Evolutionary conservation across 2,888 invertebrate genomes (phyloP).

Genomic region (Sarcophaga rosellei): DNA sequence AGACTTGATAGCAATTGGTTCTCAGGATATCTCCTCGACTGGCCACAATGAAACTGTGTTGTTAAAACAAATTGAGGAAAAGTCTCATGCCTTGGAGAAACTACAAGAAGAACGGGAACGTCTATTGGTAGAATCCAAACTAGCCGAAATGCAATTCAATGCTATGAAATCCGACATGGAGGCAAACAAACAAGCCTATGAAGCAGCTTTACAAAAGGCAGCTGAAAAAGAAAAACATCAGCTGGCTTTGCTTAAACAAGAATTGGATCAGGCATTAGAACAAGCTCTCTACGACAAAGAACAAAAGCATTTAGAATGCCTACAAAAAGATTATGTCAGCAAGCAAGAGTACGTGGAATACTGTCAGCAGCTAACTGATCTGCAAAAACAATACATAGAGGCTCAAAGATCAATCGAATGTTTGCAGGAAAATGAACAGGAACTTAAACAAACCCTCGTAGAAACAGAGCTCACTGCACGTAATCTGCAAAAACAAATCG

Average conservation of each 20-base stretch:
- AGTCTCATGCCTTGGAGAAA: conserved; percentile 76
- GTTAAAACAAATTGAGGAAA: conserved; percentile 75
- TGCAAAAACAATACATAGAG: conserved; percentile 81
- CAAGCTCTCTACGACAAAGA: conserved; percentile 72
- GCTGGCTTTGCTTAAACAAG: conserved; percentile 71
- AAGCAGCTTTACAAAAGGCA: conserved; percentile 72
- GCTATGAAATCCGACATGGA: conserved; percentile 75
- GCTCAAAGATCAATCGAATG: conserved; percentile 79
- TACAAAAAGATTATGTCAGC: conserved; percentile 83
- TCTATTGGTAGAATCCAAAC: conserved; percentile 75
- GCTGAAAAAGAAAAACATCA: conserved; percentile 74
- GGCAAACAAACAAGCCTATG: conserved; percentile 74
- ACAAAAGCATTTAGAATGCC: conserved; percentile 81
- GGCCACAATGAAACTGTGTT: conserved; percentile 70
- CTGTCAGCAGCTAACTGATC: conserved; percentile 81
- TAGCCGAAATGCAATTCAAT: conserved; percentile 76
- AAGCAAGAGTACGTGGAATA: conserved; percentile 83
- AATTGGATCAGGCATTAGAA: conserved; percentile 71
- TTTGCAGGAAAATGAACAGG: conserved; percentile 81
- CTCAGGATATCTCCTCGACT: conserved; percentile 69
- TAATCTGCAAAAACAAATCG: conserved; percentile 85
- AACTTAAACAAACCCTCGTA: conserved; percentile 78
- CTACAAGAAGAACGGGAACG: conserved; percentile 79
- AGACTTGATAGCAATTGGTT: conserved; percentile 74
- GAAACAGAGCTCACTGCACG: conserved; percentile 83